Base-by-base conservation (phyloP, 2,888 invertebrate genomes). In the Merodon equestris region DNA sequence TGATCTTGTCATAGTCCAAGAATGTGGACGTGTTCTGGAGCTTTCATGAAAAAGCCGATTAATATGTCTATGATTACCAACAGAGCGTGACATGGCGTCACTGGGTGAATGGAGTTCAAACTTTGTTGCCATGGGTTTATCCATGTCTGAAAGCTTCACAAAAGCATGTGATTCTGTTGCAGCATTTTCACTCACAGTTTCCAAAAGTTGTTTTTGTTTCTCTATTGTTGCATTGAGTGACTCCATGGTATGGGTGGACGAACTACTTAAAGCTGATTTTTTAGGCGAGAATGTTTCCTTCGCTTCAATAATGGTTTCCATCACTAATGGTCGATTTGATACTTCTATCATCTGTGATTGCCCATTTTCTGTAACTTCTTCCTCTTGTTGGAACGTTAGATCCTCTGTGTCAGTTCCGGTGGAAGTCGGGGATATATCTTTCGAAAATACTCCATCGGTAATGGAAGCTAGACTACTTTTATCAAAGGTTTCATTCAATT, bases 71-170 rank as follows among this genome's bases (percentile, higher is more conserved):
- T 88, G 87, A 36, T 86, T 88, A 19, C 89, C 88, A 1, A 86
- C 87, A 51, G 89, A 89, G 58, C 87, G 88, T 74, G 88, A 88
- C 85, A 86, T 85, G 71, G 84, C 83, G 3, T 86, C 85, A 63
- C 87, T 88, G 9, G 89, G 87, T 0, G 87, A 87, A 68, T 88
- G 87, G 0, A 90, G 83, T 19, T 91, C 91, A 51, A 90, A 88
- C 63, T 91, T 91, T 40, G 89, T 88, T 1, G 47, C 58, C 7
- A 91, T 90, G 4, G 91, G 91, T 84, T 93, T 94, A 85, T 95
- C 95, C 86, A 96, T 90, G 86, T 96, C 95, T 0, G 95, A 95
- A 7, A 96, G 89, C 84, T 93, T 93, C 0, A 96, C 95, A 85
- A 94, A 94, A 63, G 90, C 89, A 18, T 89, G 89, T 18, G 90